Base-by-base conservation (phyloP, 2,797 vertebrate species). In the Semaprochilodus insignis region DNA sequence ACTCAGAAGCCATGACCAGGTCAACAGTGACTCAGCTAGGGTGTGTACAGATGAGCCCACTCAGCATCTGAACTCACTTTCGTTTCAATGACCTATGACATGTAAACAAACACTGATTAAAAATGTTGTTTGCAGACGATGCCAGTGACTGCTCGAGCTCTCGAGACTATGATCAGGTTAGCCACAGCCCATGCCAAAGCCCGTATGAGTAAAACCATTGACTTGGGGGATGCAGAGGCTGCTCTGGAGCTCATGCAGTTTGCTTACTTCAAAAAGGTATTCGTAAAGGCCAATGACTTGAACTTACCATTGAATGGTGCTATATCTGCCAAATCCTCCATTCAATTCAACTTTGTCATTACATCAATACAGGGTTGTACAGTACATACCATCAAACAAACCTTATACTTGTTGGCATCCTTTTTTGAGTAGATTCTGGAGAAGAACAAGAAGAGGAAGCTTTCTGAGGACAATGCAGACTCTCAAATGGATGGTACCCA, bases 151-250 rank as follows among this genome's bases (percentile, higher is more conserved):
- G 91, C 88, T 69, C 88, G 91, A 81, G 90, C 89, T 4, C 81
- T 91, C 75, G 91, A 91, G 88, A 90, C 90, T 11, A 90, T 91
- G 91, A 93, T 92, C 87, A 88, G 92, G 72, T 85, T 92, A 87
- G 86, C 92, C 78, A 91, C 91, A 52, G 89, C 93, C 55, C 88
- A 91, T 66, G 91, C 94, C 72, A 91, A 92, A 88, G 89, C 91
- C 48, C 90, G 91, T 74, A 89, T 89, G 91, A 93, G 90, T 51
- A 86, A 92, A 91, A 94, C 93, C 0, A 92, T 96, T 1, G 95
- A 96, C 31, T 88, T 96, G 75, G 93, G 94, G 81, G 96, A 97
- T 0, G 95, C 96, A 0, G 95, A 96, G 88, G 93, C 93, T 0
- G 93, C 92, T 14, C 48, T 90, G 81, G 91, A 94, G 80, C 84